Base-by-base conservation (phyloP, 2,888 invertebrate species). In the Meteorus colon region DNA sequence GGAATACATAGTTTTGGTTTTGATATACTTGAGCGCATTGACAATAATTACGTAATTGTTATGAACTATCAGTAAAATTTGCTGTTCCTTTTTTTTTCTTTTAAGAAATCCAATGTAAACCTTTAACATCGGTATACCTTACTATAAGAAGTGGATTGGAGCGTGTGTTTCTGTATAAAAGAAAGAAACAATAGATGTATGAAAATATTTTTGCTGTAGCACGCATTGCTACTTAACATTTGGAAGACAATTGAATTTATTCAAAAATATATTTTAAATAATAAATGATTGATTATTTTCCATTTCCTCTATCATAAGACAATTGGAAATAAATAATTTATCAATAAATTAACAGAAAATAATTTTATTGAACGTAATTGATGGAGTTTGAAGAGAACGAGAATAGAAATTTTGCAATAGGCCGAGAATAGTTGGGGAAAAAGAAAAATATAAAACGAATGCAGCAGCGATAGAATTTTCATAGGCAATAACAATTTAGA, bases 101-200 rank as follows among this genome's bases (percentile, higher is more conserved):
- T 73, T 59, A 74, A 82, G 86, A 88, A 87, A 88, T 87, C 88
- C 86, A 89, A 88, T 88, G 87, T 88, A 88, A 89, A 88, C 87
- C 88, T 88, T 88, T 81, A 79, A 82, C 82, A 81, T 79, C 80
- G 80, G 81, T 81, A 82, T 78, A 89, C 88, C 88, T 89, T 89
- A 89, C 89, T 89, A 89, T 89, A 89, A 88, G 88, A 88, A 88
- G 84, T 88, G 88, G 88, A 89, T 88, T 87, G 86, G 85, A 88
- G 82, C 83, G 81, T 84, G 79, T 82, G 81, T 81, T 82, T 82
- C 24, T 81, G 83, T 83, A 81, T 75, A 73, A 75, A 80, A 75
- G 74, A 78, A 79, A 77, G 68, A 78, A 77, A 78, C 74, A 62
- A 10, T n/a, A 24, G 24, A 62, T 31, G 27, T 65, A 31, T 19